Base-by-base conservation (phyloP, 1,140 invertebrate species). In the Asbolus verrucosus region DNA sequence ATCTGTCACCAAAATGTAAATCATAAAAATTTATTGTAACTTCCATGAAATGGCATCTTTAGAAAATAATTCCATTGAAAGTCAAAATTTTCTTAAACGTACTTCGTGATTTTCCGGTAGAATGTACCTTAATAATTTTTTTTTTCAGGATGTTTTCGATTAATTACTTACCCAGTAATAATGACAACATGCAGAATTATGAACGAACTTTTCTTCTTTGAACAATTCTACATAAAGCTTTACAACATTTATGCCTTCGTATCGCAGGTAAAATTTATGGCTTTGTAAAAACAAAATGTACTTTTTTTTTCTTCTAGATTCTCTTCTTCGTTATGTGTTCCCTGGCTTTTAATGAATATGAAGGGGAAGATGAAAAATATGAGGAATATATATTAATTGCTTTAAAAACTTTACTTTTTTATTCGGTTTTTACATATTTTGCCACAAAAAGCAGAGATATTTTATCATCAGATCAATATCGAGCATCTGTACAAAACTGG, bases 371-470 rank as follows among this genome's bases (percentile, higher is more conserved):
- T 6, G 14, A 46, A 6, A 60, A 39, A 70, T 24, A 33, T 11
- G 72, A 84, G 1, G 84, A 87, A 39, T 85, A 88, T 31, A 79
- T 84, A 15, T 81, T 91, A 14, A 89, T 88, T 0, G 86, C 86
- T 18, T 83, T 92, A 8, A 92, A 92, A 76, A 90, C 90, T 0
- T 82, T 92, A 0, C 88, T 92, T 83, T 92, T 93, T 80, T 92
- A 92, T 81, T 91, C 92, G 75, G 90, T 92, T 1, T 83, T 92
- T 65, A 87, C 89, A 0, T 92, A 93, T 81, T 91, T 90, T 69
- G 84, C 83, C 82, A 72, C 91, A 89, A 80, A 85, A 89, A 11
- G 87, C 84, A 71, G 89, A 87, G 80, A 83, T 88, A 31, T 85
- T 6, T 86, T 73, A 85, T 85, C 60, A 89, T 2, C 46, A 13